These are phyloP conservation scores for Hirundo rustica DNA, from an alignment of 2,797 vertebrate species.

Conservation along the genomic window DNA sequence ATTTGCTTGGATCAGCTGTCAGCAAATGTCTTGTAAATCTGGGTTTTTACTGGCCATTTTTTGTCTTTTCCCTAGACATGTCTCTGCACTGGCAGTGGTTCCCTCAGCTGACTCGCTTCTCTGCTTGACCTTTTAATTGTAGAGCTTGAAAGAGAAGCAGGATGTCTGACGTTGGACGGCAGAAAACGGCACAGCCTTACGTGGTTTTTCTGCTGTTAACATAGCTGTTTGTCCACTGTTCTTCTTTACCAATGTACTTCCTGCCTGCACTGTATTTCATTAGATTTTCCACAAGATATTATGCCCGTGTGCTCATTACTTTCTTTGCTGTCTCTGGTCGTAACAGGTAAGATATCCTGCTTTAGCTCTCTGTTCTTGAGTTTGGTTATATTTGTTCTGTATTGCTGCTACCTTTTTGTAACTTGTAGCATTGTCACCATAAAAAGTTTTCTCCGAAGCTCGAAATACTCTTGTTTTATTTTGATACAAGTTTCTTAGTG, in stretches of 20 bases:
- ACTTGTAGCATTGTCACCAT: not conserved
- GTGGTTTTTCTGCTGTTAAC: not conserved
- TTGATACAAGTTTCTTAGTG: not conserved
- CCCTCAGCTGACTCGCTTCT: not conserved
- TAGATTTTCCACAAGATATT: not conserved
- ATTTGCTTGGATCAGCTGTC: not conserved
- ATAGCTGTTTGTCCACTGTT: not conserved
- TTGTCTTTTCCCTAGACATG: not conserved
- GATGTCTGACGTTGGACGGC: not conserved
- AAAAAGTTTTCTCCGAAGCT: not conserved
- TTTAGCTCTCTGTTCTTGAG: not conserved
- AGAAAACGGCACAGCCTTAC: not conserved
- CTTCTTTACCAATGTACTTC: not conserved
- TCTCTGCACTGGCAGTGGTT: not conserved
- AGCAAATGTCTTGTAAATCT: not conserved
- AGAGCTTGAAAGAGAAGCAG: not conserved
- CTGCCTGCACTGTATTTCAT: not conserved
- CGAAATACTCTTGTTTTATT: not conserved
- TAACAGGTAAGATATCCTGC: not conserved
- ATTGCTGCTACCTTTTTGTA: not conserved
- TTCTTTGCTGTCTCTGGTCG: not conserved
- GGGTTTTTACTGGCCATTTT: not conserved
- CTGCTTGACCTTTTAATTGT: slow-evolving; percentile 4
- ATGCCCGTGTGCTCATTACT: not conserved
- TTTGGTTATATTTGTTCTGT: not conserved